Evolutionary conservation across 2,888 invertebrate species (phyloP), one percentile per base, ranked within the genome.

Genomic region (Aradus depressus): DNA sequence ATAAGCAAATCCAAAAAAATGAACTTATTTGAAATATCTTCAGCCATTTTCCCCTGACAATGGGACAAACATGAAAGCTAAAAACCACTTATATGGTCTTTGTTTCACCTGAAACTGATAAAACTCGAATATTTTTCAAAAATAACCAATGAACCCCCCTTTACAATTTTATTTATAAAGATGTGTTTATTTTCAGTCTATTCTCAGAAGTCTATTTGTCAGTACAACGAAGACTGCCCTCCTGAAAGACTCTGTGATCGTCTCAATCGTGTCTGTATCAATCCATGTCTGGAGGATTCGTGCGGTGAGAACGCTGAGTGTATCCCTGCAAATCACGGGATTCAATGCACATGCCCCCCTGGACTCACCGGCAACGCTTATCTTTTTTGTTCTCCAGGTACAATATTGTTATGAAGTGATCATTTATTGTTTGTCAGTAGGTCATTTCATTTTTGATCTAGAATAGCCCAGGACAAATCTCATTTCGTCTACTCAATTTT

Each of bases 161-260:
- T n/a, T n/a, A n/a, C n/a, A n/a, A n/a, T n/a, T n/a, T n/a, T n/a
- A n/a, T n/a, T n/a, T n/a, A n/a, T n/a, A n/a, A n/a, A n/a, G n/a
- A n/a, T 41, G 37, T 44, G 31, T 44, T 39, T 44, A 53, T 28
- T 62, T 65, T 31, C 59, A 75, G 75, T 70, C 14, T 64, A 65
- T 25, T 66, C 68, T 38, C 67, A 72, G 56, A 71, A 72, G 60
- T 73, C 77, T 59, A 75, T 88, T 45, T 90, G 90, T 65, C 89
- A 89, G 66, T 88, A 87, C 68, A 89, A 90, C 64, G 88, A 87
- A 72, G 89, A 90, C 64, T 91, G 90, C 65, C 87, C 88, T 49
- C 84, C 85, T n/a, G 78, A 83, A 62, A 79, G 85, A 62, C 71
- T 86, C 19, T 91, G 90, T 66, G 89, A 90, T 67, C 76, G 88